Conservation (phyloP, 2,888 invertebrate species). For the Eugnorisma glareosa region DNA sequence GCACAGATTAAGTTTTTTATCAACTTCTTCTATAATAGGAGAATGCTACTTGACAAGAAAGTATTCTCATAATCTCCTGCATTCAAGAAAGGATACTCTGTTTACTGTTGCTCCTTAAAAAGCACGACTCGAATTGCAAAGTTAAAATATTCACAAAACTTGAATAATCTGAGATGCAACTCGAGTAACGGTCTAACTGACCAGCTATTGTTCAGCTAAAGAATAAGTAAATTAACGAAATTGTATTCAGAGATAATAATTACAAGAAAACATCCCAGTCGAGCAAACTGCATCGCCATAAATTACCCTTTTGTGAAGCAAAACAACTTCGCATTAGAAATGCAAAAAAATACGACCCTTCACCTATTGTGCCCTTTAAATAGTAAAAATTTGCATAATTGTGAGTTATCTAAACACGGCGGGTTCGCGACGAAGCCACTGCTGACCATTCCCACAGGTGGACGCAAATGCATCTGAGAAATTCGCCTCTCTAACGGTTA, state of each 20-base stretch:
- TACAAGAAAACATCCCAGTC: constrained; percentile 63
- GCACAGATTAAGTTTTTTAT: constrained; percentile 63
- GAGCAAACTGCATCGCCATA: constrained; percentile 73
- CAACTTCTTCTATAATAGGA: constrained; percentile 58
- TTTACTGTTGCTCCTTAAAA: constrained; percentile 20
- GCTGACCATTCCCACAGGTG: constrained; percentile 84
- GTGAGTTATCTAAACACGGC: constrained; percentile 80
- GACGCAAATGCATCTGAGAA: constrained; percentile 80
- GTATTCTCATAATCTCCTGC: constrained; percentile 46
- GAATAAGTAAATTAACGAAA: constrained; percentile 32
- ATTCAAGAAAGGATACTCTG: constrained; percentile 40
- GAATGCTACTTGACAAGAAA: constrained; percentile 47
- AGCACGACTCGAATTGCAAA: constrained; percentile 27
- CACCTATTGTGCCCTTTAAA: constrained; percentile 65
- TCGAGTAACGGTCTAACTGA: constrained; percentile 60
- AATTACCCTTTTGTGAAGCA: constrained; percentile 63
- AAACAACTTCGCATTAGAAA: constrained; percentile 65
- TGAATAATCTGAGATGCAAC: constrained; percentile 36
- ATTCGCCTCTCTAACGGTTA: constrained; percentile 77
- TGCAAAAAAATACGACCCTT: constrained; percentile 66
- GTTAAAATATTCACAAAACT: constrained; percentile 45
- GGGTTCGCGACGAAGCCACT: constrained; percentile 78
- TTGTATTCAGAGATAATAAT: constrained; percentile 49
- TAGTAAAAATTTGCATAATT: constrained; percentile 81
- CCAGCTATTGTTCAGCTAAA: constrained; percentile 32